phyloP scores from a whole-genome alignment of 2,113 vertebrate genomes.

The Pleuronectes platessa region DNA sequence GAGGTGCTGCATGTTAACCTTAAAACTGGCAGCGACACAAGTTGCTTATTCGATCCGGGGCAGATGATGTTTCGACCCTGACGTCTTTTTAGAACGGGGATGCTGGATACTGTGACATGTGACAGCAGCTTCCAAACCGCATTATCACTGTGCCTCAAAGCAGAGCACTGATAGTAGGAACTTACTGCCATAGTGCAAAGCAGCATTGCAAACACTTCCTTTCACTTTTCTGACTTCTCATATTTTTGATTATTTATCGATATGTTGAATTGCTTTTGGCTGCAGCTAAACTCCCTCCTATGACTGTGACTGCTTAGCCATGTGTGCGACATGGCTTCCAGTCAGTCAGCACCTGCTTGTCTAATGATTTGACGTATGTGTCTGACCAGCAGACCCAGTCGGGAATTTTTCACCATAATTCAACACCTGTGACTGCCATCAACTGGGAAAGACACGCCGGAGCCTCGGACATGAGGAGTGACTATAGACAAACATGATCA shows the following conservation, averaged over 20 bases:
- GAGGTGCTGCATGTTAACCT: slow-evolving; percentile 5
- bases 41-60: background rate
- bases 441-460: slow-evolving; percentile 45
- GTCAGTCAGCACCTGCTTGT: slow-evolving; percentile 52
- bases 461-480: slow-evolving; percentile 13
- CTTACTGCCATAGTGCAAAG: background rate
- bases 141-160: background rate
- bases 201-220: background rate
- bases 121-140: slow-evolving; percentile 11
- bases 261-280: slow-evolving; percentile 9
- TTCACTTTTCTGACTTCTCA: background rate
- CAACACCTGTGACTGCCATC: slow-evolving; percentile 54
- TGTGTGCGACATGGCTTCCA: too few relatives aligned
- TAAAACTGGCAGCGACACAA: slow-evolving; percentile 11
- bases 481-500: slow-evolving; percentile 53
- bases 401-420: slow-evolving; percentile 37
- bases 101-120: background rate
- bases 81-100: slow-evolving; percentile 21
- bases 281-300: slow-evolving; percentile 14
- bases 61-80: slow-evolving; percentile 32
- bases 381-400: slow-evolving; percentile 26
- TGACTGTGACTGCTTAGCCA: too few relatives aligned
- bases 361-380: slow-evolving; percentile 40
- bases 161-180: background rate
- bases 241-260: background rate